These are phyloP conservation scores for Montipora foliosa DNA, from an alignment of 64 coral and sea anemone species.

Conservation along the genomic window DNA sequence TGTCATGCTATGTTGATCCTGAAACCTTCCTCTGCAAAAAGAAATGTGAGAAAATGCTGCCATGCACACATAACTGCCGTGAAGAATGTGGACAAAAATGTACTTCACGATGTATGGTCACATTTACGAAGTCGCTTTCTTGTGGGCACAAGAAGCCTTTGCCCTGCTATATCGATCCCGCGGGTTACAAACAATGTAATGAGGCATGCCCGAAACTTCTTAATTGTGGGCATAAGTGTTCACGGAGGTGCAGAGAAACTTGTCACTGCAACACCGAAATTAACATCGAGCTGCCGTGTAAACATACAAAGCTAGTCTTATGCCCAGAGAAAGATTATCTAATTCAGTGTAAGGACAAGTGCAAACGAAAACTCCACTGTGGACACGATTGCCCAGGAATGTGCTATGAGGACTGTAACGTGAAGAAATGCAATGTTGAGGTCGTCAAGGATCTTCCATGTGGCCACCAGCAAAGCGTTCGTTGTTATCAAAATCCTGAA, in stretches of 20 bases:
- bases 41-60: background rate
- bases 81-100: background rate
- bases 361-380: constrained; percentile 38
- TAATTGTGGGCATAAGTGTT: constrained; percentile 58
- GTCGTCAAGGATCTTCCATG: constrained; percentile 46
- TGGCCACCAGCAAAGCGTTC: constrained; percentile 45
- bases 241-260: constrained; percentile 27
- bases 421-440: background rate
- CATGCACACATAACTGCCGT: constrained; percentile 33
- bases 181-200: background rate
- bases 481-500: constrained; percentile 48
- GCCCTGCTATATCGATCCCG: constrained; percentile 35
- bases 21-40: background rate
- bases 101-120: background rate
- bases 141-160: constrained; percentile 31
- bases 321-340: constrained; percentile 18
- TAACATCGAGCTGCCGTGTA: constrained; percentile 1
- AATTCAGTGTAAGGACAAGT: constrained; percentile 36
- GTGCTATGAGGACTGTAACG: constrained; percentile 32
- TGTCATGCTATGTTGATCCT: constrained; percentile 4
- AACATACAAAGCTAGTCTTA: constrained; percentile 5
- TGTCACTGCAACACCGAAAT: constrained; percentile 40
- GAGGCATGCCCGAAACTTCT: constrained; percentile 11
- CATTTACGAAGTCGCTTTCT: background rate
- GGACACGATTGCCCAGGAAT: constrained; percentile 49